phyloP scores from a whole-genome alignment of 1,140 invertebrate genomes.

The Drosophila seguyi region DNA sequence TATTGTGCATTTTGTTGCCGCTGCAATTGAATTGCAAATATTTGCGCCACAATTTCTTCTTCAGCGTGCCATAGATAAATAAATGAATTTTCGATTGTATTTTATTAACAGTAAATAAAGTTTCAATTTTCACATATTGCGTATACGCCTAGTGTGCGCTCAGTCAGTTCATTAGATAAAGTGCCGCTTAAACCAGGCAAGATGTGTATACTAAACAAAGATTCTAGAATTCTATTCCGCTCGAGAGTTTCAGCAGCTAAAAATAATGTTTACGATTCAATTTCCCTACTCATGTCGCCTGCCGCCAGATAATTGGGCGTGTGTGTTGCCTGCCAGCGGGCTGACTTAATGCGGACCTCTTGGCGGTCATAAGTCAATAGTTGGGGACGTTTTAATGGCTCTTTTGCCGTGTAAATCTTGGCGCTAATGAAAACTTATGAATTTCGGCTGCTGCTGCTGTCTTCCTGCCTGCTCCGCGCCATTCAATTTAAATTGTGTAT shows the following conservation, averaged over 20 bases:
- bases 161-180: constrained; percentile 39
- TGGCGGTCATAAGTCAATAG: constrained; percentile 78
- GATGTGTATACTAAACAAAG: not conserved
- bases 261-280: constrained; percentile 74
- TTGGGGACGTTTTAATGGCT: constrained; percentile 78
- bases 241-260: constrained; percentile 51
- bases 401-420: constrained; percentile 39
- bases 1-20: constrained; percentile 38
- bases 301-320: constrained; percentile 53
- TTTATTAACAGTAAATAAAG: constrained; percentile 68
- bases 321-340: constrained; percentile 13
- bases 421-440: constrained; percentile 79
- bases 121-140: constrained; percentile 69
- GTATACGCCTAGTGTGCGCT: constrained; percentile 23
- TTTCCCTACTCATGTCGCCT: constrained; percentile 58
- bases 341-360: constrained; percentile 15
- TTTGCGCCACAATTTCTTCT: constrained; percentile 64
- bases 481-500: constrained; percentile 34
- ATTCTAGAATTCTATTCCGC: constrained; percentile 8
- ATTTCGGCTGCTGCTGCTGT: constrained; percentile 24
- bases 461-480: not conserved
- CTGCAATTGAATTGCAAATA: constrained; percentile 81
- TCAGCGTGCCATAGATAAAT: constrained; percentile 57
- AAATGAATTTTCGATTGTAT: constrained; percentile 67
- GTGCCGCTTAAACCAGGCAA: constrained; percentile 3